Conservation (phyloP, 2,797 vertebrate genomes). For the Enteromius anoplus region DNA sequence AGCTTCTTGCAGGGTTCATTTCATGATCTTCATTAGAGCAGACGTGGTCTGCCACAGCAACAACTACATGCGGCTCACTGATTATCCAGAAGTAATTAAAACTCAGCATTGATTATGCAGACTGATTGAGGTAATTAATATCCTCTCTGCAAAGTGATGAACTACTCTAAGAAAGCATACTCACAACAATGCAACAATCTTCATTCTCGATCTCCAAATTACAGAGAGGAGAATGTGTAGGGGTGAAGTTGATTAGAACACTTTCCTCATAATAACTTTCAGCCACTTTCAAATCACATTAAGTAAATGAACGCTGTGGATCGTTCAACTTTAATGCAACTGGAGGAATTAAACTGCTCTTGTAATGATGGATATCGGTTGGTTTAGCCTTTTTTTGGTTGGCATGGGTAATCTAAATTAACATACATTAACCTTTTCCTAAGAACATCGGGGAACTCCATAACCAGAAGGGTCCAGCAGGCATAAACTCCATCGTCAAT, state of each 20-base stretch:
- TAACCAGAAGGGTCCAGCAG: constrained; percentile 17
- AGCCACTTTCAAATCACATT: constrained; percentile 17
- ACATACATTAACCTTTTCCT: constrained; percentile 55
- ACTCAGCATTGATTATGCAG: constrained; percentile 37
- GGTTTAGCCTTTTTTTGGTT: constrained; percentile 20
- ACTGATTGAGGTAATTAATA: constrained; percentile 44
- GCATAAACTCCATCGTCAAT: constrained; percentile 36
- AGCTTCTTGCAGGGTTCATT: constrained; percentile 15
- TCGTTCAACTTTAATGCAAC: constrained; percentile 5
- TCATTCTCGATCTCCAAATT: constrained; percentile 30
- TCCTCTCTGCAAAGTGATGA: constrained; percentile 31
- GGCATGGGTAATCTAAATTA: constrained; percentile 43
- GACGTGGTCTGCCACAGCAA: constrained; percentile 23
- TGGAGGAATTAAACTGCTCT: constrained; percentile 23
- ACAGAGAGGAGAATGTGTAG: constrained; percentile 14
- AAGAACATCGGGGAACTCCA: constrained; percentile 33
- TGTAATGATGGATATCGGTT: constrained; percentile 25
- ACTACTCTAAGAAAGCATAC: constrained; percentile 28
- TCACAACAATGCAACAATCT: constrained; percentile 36
- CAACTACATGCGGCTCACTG: constrained; percentile 14
- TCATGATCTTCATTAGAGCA: constrained; percentile 22
- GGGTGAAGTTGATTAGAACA: constrained; percentile 26
- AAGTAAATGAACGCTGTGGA: constrained; percentile 5
- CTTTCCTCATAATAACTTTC: constrained; percentile 30
- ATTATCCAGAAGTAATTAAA: constrained; percentile 45